These are phyloP conservation scores for Noctilio leporinus DNA, from an alignment of 2,113 vertebrate genomes.

Conservation along the genomic window DNA sequence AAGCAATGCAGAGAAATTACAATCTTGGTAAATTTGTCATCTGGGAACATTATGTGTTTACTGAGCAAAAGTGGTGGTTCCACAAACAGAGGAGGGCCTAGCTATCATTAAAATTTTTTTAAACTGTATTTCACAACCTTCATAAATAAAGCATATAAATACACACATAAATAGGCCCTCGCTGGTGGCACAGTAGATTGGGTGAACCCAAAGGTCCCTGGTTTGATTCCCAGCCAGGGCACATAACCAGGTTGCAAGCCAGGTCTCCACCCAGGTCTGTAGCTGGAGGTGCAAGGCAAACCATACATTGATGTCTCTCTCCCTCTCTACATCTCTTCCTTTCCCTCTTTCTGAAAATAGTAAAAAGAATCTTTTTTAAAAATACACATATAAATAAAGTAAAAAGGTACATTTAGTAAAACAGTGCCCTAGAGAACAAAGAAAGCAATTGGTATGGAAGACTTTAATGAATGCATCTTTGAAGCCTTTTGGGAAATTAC, in stretches of 20 bases:
- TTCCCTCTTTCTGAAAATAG: no score
- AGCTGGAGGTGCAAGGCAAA: no score
- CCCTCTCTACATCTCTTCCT: no score
- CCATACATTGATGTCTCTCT: no score
- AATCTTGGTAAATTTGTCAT: neutral
- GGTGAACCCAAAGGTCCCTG: no score
- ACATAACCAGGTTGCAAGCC: no score
- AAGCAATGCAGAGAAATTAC: slow-evolving; percentile 11
- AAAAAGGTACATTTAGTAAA: neutral
- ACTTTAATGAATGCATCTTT: slow-evolving; percentile 71
- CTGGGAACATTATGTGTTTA: neutral
- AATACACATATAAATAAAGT: neutral
- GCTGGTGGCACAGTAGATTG: no score
- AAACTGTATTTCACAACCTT: slow-evolving; percentile 29
- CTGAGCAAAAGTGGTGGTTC: neutral
- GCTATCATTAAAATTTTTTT: neutral
- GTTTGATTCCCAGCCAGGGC: no score
- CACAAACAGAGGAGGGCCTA: neutral
- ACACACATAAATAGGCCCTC: neutral
- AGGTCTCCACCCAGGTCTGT: no score
- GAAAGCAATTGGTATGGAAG: slow-evolving; percentile 51
- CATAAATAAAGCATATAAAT: neutral
- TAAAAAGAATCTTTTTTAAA: no score
- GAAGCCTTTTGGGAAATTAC: slow-evolving; percentile 79
- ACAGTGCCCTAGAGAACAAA: neutral